Evolutionary conservation across 2,888 invertebrate genomes (phyloP), one percentile per base, ranked within the genome.

Genomic region (Pomacea canaliculata): DNA sequence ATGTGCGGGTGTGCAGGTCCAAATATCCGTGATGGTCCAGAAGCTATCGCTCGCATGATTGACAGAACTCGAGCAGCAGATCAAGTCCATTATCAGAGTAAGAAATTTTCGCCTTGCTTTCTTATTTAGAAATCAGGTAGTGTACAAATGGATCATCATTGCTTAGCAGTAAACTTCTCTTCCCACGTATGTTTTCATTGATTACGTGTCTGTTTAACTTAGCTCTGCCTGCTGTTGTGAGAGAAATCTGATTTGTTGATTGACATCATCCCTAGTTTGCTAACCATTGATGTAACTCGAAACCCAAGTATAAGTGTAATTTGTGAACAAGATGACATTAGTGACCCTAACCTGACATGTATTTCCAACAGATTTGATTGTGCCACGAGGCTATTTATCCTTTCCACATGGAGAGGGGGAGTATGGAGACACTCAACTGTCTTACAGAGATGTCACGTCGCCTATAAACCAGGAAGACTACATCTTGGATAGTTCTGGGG

Each of bases 21-120:
- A 8, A 89, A 87, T 77, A 90, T 90, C 18, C 80, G 84, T 70
- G 90, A 90, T 79, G 90, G 90, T 8, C 90, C 90, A 16, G 86
- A 87, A 66, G 90, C 89, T 8, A 86, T 90, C 66, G 89, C 87
- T 51, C 79, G 86, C 59, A 82, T 89, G 63, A 87, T 89, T 72
- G 87, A 87, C 76, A 80, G 86, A 63, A 84, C 85, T n/a, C 76
- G 78, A 1, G 23, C 68, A 16, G 37, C 71, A 18, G 78, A 80
- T 16, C 65, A 68, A 46, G 63, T 68, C 27, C 63, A 73, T 7
- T 76, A 77, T 23, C 65, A 75, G 9, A 70, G 74, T 77, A 67
- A 37, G 74, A 71, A 49, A 37, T 18, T 12, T 37, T 5, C 13
- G 4, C 46, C 62, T 37, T 37, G 37, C 37, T 37, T 37, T 37